Conservation (phyloP, 2,113 vertebrate genomes). For the Cacatua alba region DNA sequence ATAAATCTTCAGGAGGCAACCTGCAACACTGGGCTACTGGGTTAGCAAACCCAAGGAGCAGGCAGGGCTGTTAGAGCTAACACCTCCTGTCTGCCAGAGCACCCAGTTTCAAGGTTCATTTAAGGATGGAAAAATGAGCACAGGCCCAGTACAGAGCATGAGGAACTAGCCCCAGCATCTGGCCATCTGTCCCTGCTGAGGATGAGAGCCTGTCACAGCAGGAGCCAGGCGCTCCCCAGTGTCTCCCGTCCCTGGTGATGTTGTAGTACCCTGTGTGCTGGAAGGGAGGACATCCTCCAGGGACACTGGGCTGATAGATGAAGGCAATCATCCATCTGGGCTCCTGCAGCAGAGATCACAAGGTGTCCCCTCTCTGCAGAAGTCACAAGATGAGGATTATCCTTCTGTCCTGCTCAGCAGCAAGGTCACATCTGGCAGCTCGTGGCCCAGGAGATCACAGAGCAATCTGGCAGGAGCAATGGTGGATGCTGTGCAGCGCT, state of each 20-base stretch:
- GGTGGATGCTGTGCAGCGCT: neutral
- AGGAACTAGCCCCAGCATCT: neutral
- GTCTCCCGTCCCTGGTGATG: neutral
- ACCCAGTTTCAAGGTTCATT: accelerated
- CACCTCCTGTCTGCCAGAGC: neutral
- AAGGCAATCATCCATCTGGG: slow-evolving; percentile 9
- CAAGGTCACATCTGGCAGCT: slow-evolving; percentile 5
- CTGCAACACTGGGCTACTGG: neutral
- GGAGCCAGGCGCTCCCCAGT: accelerated
- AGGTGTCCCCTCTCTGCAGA: neutral
- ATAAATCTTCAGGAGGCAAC: accelerated
- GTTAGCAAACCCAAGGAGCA: neutral
- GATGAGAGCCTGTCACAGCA: neutral
- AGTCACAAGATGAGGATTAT: neutral
- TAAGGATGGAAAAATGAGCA: neutral
- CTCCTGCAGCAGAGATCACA: neutral
- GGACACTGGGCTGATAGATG: neutral
- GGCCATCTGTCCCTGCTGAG: neutral
- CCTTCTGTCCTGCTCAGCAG: neutral
- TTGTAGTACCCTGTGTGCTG: neutral
- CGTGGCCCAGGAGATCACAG: neutral
- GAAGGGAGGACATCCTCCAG: neutral
- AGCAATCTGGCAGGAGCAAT: neutral
- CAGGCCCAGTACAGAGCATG: neutral
- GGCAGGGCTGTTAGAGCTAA: neutral